Evolutionary conservation across 2,113 vertebrate genomes (phyloP).

Genomic region (Calypte anna): DNA sequence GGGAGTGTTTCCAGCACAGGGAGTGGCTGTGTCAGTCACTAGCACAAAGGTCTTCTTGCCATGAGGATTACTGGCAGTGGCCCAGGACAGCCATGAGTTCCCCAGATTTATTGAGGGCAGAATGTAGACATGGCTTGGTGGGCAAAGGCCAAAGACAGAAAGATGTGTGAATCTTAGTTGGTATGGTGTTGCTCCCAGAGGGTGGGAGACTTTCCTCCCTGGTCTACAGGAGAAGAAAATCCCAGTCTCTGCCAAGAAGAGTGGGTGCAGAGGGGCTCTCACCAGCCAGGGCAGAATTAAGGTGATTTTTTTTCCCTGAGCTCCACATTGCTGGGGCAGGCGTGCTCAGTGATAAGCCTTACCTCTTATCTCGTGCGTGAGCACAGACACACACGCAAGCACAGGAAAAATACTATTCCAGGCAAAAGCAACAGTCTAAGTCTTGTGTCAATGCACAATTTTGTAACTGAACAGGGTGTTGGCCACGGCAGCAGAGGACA

Average conservation of each 20-base stretch:
- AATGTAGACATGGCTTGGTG: neutral
- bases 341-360: neutral
- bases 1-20: neutral
- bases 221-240: neutral
- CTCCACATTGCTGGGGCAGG: neutral
- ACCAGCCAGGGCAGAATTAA: neutral
- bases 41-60: neutral
- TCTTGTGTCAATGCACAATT: neutral
- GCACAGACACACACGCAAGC: neutral
- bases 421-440: neutral
- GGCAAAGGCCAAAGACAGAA: neutral
- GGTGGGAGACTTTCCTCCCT: fast-evolving
- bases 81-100: neutral
- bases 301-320: neutral
- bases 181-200: fast-evolving
- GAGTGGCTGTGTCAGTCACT: neutral
- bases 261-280: neutral
- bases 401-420: neutral
- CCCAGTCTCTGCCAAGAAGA: neutral
- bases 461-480: neutral
- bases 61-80: neutral
- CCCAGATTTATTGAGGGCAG: neutral
- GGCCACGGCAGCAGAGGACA: neutral
- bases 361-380: neutral
- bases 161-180: neutral